Conservation (phyloP, 2,797 vertebrate genomes). For the Florisuga fusca region DNA sequence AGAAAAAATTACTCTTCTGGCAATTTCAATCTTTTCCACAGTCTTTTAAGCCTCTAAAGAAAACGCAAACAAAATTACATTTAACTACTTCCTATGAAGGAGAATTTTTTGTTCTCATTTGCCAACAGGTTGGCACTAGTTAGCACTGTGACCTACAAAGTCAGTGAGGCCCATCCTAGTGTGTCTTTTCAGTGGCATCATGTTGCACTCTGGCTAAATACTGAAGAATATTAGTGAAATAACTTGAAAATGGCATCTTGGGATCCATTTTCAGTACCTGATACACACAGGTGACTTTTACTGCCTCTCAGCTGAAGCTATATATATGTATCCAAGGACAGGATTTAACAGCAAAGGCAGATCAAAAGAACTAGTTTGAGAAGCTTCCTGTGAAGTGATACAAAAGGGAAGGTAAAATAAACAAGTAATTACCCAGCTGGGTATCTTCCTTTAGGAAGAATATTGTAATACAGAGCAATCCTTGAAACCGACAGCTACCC, state of each 20-base stretch:
- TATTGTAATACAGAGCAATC: not conserved
- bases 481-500: not conserved
- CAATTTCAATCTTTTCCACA: not conserved
- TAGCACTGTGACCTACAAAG: not conserved
- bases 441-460: not conserved
- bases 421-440: not conserved
- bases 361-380: not conserved
- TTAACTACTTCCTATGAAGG: not conserved
- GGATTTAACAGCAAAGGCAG: not conserved
- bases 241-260: not conserved
- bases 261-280: not conserved
- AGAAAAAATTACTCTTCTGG: not conserved
- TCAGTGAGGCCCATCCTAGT: not conserved
- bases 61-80: not conserved
- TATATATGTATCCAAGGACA: not conserved
- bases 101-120: not conserved
- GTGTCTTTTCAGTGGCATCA: not conserved
- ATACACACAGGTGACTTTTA: not conserved
- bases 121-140: not conserved
- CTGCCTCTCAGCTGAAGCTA: not conserved
- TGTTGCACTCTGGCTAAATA: not conserved
- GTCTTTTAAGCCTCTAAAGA: not conserved
- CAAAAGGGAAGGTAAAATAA: not conserved
- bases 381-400: not conserved
- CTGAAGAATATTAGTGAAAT: not conserved